Base-by-base conservation (phyloP, 2,113 vertebrate genomes). In the Rhombomys opimus region DNA sequence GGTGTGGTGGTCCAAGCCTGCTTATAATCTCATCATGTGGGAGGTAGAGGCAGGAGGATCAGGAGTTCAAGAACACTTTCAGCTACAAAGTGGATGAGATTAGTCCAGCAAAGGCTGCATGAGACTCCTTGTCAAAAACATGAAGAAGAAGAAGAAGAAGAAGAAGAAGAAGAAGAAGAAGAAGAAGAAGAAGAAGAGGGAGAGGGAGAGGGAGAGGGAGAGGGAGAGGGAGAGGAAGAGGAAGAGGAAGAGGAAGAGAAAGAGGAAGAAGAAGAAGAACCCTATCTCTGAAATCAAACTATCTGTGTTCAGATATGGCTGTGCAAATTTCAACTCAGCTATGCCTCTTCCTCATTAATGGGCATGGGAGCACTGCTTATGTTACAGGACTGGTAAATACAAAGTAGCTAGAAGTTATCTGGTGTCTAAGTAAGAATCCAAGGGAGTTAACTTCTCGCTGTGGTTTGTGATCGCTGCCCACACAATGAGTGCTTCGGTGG, bases 371-470 rank as follows among this genome's bases (percentile, higher is more conserved):
- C 9, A 67, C 7, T 84, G 67, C 17, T 30, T 82, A 52, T 27
- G 9, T 93, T 25, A 25, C 2, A 72, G 73, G 27, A 11, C 6
- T n/a, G 46, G 68, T 72, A 78, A 17, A 73, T 20, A 11, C 59
- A 70, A 91, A 72, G 12, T 41, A 67, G 8, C n/a, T 87, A 78
- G 88, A 90, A 92, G 87, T 52, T 70, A 35, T 9, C 78, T 86
- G 6, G 17, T 52, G 91, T 91, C 88, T 95, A 85, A 86, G 18
- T 77, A 87, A 70, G 7, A 97, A 90, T 68, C 41, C 65, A 90
- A 90, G 87, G 4, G 10, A 20, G 54, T 76, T 84, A 70, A 70
- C 32, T 81, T 72, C 72, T 73, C 90, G 27, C 41, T 57, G 10
- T 96, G 52, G 77, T 75, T 91, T 89, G 13, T n/a, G 85, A 54